Evolutionary conservation across 2,113 vertebrate species (phyloP).

Genomic region (Syngnathus floridae): DNA sequence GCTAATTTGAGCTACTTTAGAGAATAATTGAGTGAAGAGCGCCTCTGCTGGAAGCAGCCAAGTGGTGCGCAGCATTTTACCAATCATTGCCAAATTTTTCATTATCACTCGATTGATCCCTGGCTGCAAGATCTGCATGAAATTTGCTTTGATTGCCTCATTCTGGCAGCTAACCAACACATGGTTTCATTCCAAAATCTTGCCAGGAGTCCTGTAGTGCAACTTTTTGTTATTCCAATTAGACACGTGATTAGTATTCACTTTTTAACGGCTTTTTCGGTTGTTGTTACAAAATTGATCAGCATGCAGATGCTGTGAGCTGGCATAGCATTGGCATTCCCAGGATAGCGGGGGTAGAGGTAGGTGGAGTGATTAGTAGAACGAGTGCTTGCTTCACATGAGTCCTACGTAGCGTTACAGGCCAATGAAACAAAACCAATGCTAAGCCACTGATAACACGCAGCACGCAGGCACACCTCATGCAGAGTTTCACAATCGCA

Average conservation of each 20-base stretch:
- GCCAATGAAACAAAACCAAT: slow-evolving; percentile 49
- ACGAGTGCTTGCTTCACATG: slow-evolving; percentile 41
- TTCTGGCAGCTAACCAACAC: slow-evolving; percentile 3
- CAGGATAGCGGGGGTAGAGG: slow-evolving; percentile 21
- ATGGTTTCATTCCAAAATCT: slow-evolving; percentile 11
- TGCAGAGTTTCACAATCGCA: slow-evolving; percentile 2
- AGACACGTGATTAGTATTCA: slow-evolving; percentile 39
- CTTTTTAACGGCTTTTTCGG: slow-evolving; percentile 31
- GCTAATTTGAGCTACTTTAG: too few species aligned
- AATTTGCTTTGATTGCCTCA: background rate
- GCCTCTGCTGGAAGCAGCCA: background rate
- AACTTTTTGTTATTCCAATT: slow-evolving; percentile 19
- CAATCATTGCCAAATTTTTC: background rate
- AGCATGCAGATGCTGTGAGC: slow-evolving; percentile 38
- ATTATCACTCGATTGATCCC: background rate
- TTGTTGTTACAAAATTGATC: slow-evolving; percentile 49
- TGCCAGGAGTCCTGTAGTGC: slow-evolving; percentile 6
- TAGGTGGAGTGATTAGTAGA: slow-evolving; percentile 49
- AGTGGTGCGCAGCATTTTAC: background rate
- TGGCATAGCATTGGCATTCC: slow-evolving; percentile 54
- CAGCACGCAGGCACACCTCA: slow-evolving; percentile 9
- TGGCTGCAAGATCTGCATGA: background rate
- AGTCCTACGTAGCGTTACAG: slow-evolving; percentile 25
- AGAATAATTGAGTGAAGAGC: background rate
- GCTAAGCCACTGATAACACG: slow-evolving; percentile 16